Evolutionary conservation across 2,888 invertebrate species (phyloP).

Genomic region (Erynnis tages): DNA sequence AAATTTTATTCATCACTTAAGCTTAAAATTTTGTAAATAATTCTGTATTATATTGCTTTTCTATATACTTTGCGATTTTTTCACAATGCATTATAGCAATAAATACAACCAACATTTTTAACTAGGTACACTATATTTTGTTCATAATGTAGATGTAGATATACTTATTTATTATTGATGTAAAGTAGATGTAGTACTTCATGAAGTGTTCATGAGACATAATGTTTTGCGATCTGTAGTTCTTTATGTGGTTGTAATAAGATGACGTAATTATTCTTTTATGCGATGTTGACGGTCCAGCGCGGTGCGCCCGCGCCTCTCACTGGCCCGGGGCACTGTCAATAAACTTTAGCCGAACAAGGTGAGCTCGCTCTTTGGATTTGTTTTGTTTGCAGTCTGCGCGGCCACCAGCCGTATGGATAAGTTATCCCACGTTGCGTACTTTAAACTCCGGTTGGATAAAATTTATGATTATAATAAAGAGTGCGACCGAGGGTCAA

Average conservation of each 20-base stretch:
- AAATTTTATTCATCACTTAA: too few species aligned
- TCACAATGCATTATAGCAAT: too few species aligned
- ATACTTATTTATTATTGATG: too few species aligned
- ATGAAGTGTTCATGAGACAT: slow-evolving; percentile 47
- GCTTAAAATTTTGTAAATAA: too few species aligned
- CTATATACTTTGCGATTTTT: too few species aligned
- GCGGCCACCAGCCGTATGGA: slow-evolving; percentile 27
- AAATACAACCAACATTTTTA: too few species aligned
- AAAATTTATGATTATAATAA: slow-evolving; percentile 40
- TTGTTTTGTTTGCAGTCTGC: slow-evolving; percentile 51
- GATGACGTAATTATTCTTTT: slow-evolving; percentile 65
- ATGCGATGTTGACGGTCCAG: slow-evolving; percentile 52
- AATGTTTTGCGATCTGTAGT: slow-evolving; percentile 50
- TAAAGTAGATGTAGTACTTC: too few species aligned
- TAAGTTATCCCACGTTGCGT: slow-evolving; percentile 16
- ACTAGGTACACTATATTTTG: too few species aligned
- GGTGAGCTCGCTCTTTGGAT: slow-evolving; percentile 57
- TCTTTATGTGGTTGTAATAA: slow-evolving; percentile 53
- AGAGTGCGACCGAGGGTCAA: slow-evolving; percentile 49
- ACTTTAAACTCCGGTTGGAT: slow-evolving; percentile 1
- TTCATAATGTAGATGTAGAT: too few species aligned
- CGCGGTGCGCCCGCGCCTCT: slow-evolving; percentile 45
- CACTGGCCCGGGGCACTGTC: slow-evolving; percentile 69
- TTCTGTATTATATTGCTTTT: too few species aligned
- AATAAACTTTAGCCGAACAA: slow-evolving; percentile 75